Percentiles rank a stretch among this genome's conserved stretches.
Conservation (phyloP, 1,140 invertebrate genomes). For the Saxidomus purpurata region DNA sequence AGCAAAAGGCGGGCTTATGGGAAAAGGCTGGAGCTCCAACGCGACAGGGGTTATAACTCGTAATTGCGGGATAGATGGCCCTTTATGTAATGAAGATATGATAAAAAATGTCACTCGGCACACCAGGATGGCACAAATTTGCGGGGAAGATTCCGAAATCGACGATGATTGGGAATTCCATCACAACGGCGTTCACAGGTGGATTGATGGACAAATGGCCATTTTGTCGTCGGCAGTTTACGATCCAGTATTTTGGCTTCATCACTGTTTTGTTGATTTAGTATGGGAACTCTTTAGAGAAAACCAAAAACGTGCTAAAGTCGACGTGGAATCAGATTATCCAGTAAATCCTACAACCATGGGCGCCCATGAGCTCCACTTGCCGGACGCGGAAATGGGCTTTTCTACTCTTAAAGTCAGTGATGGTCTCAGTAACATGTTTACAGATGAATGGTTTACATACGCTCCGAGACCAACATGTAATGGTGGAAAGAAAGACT, state of each 20-base stretch:
- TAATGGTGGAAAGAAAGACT: slow-evolving; percentile 65
- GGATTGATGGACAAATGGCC: slow-evolving; percentile 81
- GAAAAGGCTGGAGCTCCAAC: slow-evolving; percentile 81
- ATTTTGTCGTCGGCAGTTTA: slow-evolving; percentile 81
- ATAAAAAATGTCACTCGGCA: slow-evolving; percentile 68
- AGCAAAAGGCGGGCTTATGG: slow-evolving; percentile 74
- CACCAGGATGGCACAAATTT: slow-evolving; percentile 60
- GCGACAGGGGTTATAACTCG: slow-evolving; percentile 70
- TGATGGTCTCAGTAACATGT: slow-evolving; percentile 75
- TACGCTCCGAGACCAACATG: slow-evolving; percentile 77
- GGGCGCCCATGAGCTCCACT: slow-evolving; percentile 64
- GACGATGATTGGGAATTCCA: slow-evolving; percentile 79
- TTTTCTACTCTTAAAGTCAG: slow-evolving; percentile 71
- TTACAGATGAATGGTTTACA: slow-evolving; percentile 72
- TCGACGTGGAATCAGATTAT: slow-evolving; percentile 73
- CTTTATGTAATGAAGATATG: slow-evolving; percentile 54
- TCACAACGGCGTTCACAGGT: slow-evolving; percentile 80
- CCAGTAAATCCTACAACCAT: slow-evolving; percentile 66
- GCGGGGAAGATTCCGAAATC: slow-evolving; percentile 57
- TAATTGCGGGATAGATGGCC: slow-evolving; percentile 68
- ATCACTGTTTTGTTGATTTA: slow-evolving; percentile 86
- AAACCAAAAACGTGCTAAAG: slow-evolving; percentile 71
- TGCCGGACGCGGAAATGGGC: slow-evolving; percentile 62
- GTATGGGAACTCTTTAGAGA: slow-evolving; percentile 82
- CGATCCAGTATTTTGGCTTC: slow-evolving; percentile 86